Percentiles rank a stretch among this genome's conserved stretches.
These are phyloP conservation scores for Edolisoma coerulescens DNA, from an alignment of 2,113 vertebrate genomes.

Conservation along the genomic window DNA sequence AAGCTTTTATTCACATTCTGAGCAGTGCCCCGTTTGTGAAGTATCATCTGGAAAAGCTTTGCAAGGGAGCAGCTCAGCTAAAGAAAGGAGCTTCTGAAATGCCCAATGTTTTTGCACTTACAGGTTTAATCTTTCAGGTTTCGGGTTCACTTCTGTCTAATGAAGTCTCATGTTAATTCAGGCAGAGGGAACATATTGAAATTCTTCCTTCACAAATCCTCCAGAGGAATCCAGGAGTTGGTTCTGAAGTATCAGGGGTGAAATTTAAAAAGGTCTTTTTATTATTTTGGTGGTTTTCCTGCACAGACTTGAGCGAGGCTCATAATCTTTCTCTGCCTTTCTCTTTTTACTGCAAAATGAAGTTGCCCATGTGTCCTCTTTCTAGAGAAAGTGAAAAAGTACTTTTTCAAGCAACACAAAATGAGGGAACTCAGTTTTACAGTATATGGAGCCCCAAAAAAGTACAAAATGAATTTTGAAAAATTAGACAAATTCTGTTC, in stretches of 20 bases:
- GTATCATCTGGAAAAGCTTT: slow-evolving; percentile 1
- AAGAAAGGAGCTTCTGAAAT: neutral
- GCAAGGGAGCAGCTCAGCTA: neutral
- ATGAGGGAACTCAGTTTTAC: neutral
- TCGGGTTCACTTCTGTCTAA: neutral
- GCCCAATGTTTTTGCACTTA: neutral
- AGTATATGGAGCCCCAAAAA: neutral
- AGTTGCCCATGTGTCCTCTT: neutral
- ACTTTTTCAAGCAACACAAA: neutral
- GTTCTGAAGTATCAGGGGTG: neutral
- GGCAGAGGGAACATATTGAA: neutral
- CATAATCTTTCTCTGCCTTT: neutral
- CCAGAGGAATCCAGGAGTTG: neutral
- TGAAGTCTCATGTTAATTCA: slow-evolving; percentile 12
- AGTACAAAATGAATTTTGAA: neutral
- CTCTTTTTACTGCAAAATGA: neutral
- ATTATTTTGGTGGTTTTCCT: neutral
- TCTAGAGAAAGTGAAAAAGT: neutral
- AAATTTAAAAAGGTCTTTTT: neutral
- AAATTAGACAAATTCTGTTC: neutral
- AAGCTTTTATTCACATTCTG: neutral
- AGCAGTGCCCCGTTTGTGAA: neutral
- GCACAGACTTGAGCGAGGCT: neutral
- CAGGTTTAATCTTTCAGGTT: neutral
- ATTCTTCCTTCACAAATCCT: neutral